Evolutionary conservation across 2,888 invertebrate genomes (phyloP).

Genomic region (Heliconius ismenius): DNA sequence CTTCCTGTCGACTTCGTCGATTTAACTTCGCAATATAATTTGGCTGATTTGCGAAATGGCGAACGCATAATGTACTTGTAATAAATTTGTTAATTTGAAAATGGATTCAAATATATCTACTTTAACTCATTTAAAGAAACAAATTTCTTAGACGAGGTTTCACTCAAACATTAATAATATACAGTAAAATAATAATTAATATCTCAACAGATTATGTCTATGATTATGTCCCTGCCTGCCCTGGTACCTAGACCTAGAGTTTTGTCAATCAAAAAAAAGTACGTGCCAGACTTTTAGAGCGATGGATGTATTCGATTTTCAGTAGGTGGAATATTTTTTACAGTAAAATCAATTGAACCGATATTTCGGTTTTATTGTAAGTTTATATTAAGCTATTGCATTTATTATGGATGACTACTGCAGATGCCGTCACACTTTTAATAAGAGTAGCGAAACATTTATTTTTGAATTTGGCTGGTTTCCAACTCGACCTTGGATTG

Average conservation of each 20-base stretch:
- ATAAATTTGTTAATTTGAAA: slow-evolving; percentile 3
- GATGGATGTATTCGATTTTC: not conserved
- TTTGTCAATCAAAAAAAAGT: too few relatives aligned
- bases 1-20: slow-evolving; percentile 3
- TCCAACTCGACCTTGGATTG: slow-evolving; percentile 65
- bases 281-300: too few relatives aligned
- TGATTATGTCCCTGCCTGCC: too few relatives aligned
- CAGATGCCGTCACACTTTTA: slow-evolving; percentile 32
- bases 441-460: slow-evolving; percentile 46
- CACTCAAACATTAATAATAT: not conserved
- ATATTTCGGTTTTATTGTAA: not conserved
- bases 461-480: slow-evolving; percentile 56
- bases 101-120: too few relatives aligned
- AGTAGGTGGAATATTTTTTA: not conserved
- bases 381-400: not conserved
- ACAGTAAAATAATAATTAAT: too few relatives aligned
- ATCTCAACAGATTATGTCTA: too few relatives aligned
- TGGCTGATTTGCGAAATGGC: not conserved
- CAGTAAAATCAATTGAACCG: too few relatives aligned
- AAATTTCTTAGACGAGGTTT: not conserved
- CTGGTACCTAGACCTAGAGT: too few relatives aligned
- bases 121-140: not conserved
- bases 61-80: not conserved
- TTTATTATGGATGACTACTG: slow-evolving; percentile 6
- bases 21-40: slow-evolving; percentile 11